phyloP scores from a whole-genome alignment of 1,140 invertebrate species.

The Kradibia gibbosae region DNA sequence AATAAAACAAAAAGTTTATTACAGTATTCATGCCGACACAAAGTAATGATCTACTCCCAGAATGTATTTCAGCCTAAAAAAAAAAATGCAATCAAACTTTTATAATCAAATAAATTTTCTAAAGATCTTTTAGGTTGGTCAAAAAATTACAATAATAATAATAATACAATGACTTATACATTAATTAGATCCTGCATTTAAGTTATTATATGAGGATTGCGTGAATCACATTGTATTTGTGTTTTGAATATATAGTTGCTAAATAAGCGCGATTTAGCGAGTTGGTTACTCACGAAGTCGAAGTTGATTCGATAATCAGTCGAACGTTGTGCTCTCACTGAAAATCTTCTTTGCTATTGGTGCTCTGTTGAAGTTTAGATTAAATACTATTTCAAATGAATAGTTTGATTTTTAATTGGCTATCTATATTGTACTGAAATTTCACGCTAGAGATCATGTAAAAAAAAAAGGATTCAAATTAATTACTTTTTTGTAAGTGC shows the following conservation, averaged over 20 bases:
- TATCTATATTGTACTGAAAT: too few relatives aligned
- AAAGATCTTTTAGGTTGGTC: background rate
- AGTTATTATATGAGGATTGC: background rate
- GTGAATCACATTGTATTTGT: background rate
- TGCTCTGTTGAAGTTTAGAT: background rate
- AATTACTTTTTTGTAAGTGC: too few relatives aligned
- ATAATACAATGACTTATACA: background rate
- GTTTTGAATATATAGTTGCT: conserved; percentile 17
- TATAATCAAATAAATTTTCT: background rate
- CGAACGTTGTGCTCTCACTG: conserved; percentile 5
- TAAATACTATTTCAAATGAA: too few relatives aligned
- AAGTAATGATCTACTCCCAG: too few relatives aligned
- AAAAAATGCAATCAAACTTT: too few relatives aligned
- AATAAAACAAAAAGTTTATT: too few relatives aligned
- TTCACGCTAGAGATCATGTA: background rate
- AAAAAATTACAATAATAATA: background rate
- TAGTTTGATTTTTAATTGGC: too few relatives aligned
- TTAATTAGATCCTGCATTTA: background rate
- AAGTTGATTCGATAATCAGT: conserved; percentile 14
- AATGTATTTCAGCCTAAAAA: too few relatives aligned
- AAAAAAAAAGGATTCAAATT: background rate
- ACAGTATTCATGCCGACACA: too few relatives aligned
- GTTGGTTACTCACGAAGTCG: background rate
- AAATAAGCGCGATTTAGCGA: conserved; percentile 24
- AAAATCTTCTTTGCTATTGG: conserved; percentile 25